Percentiles rank a stretch among this genome's conserved stretches.
These are phyloP conservation scores for Acheta domesticus DNA, from an alignment of 2,888 invertebrate species.

Conservation along the genomic window DNA sequence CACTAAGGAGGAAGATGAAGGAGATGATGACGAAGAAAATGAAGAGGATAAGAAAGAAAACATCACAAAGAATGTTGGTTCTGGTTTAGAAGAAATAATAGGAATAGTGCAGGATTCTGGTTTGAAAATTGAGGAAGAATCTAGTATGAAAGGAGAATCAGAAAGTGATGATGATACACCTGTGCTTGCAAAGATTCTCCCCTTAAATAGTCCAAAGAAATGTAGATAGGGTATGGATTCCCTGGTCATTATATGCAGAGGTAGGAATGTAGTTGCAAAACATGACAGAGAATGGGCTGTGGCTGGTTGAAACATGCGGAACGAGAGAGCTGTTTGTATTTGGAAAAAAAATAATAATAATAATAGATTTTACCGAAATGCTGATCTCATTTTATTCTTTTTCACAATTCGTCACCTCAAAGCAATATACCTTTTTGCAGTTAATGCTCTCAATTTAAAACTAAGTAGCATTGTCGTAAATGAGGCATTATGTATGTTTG, in stretches of 20 bases:
- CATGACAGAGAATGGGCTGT: background rate
- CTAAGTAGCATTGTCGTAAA: no score
- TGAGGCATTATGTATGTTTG: no score
- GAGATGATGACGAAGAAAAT: background rate
- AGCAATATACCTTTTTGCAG: background rate
- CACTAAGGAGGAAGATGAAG: background rate
- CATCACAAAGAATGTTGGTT: background rate
- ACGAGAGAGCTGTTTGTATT: no score
- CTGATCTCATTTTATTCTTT: background rate
- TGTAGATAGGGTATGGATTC: background rate
- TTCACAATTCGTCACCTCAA: background rate
- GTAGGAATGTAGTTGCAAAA: background rate
- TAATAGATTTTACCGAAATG: background rate
- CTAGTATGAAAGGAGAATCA: slow-evolving; percentile 19
- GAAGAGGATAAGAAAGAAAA: background rate
- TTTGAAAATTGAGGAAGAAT: slow-evolving; percentile 2
- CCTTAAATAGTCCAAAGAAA: slow-evolving; percentile 21
- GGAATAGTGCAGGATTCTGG: no score
- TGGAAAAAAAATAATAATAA: background rate
- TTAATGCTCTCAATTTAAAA: no score
- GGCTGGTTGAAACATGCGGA: background rate
- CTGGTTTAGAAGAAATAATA: no score
- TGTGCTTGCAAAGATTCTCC: slow-evolving; percentile 25
- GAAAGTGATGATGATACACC: slow-evolving; percentile 25
- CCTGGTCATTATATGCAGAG: no score